A percentile compares a stretch with the other conserved stretches of the same genome.
Conservation (phyloP, 2,797 vertebrate species). For the Coilia nasus region DNA sequence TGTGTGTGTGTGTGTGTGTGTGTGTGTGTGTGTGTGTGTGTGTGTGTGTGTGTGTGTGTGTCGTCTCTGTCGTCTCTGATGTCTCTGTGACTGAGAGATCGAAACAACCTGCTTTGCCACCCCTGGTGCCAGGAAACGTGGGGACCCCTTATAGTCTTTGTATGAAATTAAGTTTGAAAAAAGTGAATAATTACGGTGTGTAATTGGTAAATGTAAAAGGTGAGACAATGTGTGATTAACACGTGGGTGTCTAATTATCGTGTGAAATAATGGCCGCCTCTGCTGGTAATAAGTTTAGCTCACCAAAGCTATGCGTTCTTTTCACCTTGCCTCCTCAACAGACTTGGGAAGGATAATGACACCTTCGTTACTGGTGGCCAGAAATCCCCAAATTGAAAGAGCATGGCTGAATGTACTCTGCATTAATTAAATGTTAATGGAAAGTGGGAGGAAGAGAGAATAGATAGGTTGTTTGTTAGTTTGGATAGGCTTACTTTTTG, state of each 20-base stretch:
- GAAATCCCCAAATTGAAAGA: constrained; percentile 22
- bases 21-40: neutral
- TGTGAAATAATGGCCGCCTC: constrained; percentile 55
- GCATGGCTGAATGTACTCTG: constrained; percentile 1
- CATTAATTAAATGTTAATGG: constrained; percentile 22
- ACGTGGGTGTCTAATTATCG: constrained; percentile 55
- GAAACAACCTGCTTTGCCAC: neutral
- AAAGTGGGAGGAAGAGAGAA: neutral
- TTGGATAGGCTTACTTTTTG: constrained; percentile 4
- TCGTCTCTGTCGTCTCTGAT: no score
- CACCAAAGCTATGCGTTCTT: constrained; percentile 50
- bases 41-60: neutral
- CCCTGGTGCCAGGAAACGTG: neutral
- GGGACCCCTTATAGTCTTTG: constrained; percentile 6
- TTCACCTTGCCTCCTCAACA: constrained; percentile 46
- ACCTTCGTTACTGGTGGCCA: constrained; percentile 34
- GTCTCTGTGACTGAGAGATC: neutral
- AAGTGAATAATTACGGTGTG: constrained; percentile 46
- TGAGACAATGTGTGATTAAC: constrained; percentile 47
- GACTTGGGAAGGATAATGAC: constrained; percentile 25
- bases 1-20: neutral
- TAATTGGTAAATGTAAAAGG: constrained; percentile 51
- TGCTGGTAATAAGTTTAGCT: constrained; percentile 55
- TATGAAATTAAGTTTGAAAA: constrained; percentile 51
- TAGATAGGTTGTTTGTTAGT: neutral